Conservation (phyloP, 2,113 vertebrate species). For the Petrocephalus zakoni region DNA sequence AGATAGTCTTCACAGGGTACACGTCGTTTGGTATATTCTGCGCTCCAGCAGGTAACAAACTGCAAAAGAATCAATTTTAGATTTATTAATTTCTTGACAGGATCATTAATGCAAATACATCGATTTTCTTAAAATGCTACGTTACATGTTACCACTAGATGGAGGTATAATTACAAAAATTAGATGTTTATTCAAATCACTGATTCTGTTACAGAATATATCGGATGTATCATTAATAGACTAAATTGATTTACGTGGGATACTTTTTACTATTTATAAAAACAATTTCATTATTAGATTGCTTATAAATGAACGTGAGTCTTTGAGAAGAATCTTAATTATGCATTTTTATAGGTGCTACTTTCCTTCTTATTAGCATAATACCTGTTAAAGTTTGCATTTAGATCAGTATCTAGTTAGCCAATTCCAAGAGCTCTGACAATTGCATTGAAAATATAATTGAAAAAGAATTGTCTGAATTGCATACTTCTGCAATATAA, state of each 20-base stretch:
- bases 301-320: not conserved
- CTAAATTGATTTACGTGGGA: not conserved
- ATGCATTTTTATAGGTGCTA: not conserved
- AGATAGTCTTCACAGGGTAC: not conserved
- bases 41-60: not conserved
- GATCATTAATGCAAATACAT: not conserved
- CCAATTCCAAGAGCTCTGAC: not conserved
- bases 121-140: not conserved
- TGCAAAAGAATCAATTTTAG: not conserved
- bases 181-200: not conserved
- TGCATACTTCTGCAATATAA: not conserved
- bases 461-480: not conserved
- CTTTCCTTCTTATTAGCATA: not conserved
- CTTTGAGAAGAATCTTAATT: not conserved
- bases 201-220: not conserved
- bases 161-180: conserved; percentile 10
- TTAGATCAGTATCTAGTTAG: not conserved
- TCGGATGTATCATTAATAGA: not conserved
- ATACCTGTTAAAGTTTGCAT: not conserved
- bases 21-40: not conserved
- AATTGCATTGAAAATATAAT: not conserved
- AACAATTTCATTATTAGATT: not conserved
- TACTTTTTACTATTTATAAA: not conserved
- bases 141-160: conserved; percentile 16
- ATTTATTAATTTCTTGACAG: not conserved